Conservation (phyloP, 2,797 vertebrate genomes). For the Cossypha caffra region DNA sequence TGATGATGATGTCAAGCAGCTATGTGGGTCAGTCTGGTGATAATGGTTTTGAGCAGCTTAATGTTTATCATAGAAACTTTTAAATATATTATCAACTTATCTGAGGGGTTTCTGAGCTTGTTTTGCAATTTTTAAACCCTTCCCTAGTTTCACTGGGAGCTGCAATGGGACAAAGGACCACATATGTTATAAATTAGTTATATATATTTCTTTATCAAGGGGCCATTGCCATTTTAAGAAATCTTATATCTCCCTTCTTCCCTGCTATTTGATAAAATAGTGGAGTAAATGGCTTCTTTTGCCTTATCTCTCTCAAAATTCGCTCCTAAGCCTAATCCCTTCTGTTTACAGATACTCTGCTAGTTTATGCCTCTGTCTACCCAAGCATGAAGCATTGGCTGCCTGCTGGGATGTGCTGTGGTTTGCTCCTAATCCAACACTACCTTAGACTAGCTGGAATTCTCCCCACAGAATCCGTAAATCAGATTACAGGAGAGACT, state of each 20-base stretch:
- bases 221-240: neutral
- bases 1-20: neutral
- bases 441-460: neutral
- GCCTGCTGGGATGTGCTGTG: neutral
- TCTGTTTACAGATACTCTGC: neutral
- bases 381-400: neutral
- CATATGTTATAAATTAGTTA: neutral
- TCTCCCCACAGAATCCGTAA: conserved; percentile 6
- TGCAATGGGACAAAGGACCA: neutral
- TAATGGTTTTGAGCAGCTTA: neutral
- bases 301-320: neutral
- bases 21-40: neutral
- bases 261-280: neutral
- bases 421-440: conserved; percentile 7
- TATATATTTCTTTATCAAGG: neutral
- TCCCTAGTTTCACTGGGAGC: neutral
- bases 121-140: neutral
- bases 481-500: conserved; percentile 18
- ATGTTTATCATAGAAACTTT: neutral
- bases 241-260: neutral
- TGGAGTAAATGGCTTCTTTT: neutral
- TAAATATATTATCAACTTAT: neutral
- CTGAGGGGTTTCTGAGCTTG: neutral
- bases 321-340: neutral
- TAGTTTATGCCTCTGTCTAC: neutral